Conservation (phyloP, 2,888 invertebrate genomes). For the Clistopyga incitator region DNA sequence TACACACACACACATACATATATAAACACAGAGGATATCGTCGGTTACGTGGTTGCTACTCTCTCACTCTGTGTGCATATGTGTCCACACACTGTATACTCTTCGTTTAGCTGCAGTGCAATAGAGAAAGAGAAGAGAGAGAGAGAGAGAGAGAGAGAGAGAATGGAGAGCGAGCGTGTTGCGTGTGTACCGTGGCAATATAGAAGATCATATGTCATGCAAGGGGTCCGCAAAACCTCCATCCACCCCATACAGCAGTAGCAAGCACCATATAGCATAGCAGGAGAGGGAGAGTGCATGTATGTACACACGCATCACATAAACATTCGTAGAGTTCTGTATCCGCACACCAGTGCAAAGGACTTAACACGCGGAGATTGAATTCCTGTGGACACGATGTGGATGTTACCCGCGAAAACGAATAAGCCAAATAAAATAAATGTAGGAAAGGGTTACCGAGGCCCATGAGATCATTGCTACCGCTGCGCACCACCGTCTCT, state of each 20-base stretch:
- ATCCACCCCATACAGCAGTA: constrained; percentile 59
- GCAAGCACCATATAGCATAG: constrained; percentile 49
- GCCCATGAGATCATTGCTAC: constrained; percentile 17
- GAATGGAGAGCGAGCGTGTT: constrained; percentile 64
- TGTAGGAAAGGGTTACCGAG: constrained; percentile 67
- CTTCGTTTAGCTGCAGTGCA: neutral
- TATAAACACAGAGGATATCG: constrained; percentile 15
- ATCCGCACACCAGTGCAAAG: constrained; percentile 17
- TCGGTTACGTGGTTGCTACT: constrained; percentile 24
- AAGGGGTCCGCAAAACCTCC: constrained; percentile 73
- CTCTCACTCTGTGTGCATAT: constrained; percentile 17
- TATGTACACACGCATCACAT: constrained; percentile 65
- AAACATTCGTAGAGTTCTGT: constrained; percentile 66
- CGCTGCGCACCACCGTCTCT: constrained; percentile 3
- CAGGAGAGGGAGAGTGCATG: constrained; percentile 40
- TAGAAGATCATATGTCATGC: constrained; percentile 84
- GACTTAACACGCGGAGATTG: constrained; percentile 73
- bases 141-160: constrained; percentile 23
- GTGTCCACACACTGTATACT: constrained; percentile 27
- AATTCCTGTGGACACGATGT: constrained; percentile 74
- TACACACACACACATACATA: constrained; percentile 13
- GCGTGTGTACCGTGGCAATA: constrained; percentile 80
- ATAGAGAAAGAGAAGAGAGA: neutral
- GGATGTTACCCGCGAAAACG: constrained; percentile 74
- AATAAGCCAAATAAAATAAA: constrained; percentile 81